Conservation (phyloP, 2,888 invertebrate genomes). For the Scrobipalpa atriplicella region DNA sequence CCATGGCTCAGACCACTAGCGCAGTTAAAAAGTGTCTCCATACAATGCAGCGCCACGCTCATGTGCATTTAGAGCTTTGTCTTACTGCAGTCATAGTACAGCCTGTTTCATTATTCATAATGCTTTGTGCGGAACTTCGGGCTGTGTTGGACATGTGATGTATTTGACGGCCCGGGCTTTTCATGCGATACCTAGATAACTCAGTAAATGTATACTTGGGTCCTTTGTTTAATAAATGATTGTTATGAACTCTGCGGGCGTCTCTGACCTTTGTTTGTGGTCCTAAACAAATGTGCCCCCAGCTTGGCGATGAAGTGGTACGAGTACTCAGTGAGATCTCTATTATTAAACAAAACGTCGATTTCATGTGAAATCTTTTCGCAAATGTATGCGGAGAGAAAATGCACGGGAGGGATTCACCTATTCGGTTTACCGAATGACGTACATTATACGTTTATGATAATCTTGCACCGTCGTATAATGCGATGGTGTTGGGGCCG, state of each 20-base stretch:
- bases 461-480: constrained; percentile 74
- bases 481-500: constrained; percentile 64
- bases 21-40: too few species aligned
- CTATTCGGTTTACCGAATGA: constrained; percentile 45
- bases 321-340: neutral
- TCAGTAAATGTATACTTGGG: neutral
- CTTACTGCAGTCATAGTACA: constrained; percentile 35
- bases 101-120: constrained; percentile 80
- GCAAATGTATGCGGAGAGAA: constrained; percentile 40
- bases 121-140: constrained; percentile 71
- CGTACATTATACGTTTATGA: constrained; percentile 70
- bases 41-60: too few species aligned
- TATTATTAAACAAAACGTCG: neutral
- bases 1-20: too few species aligned
- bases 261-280: constrained; percentile 17
- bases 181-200: constrained; percentile 32
- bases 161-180: constrained; percentile 58
- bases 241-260: neutral
- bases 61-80: too few species aligned
- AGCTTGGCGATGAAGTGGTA: neutral
- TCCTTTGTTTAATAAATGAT: constrained; percentile 20
- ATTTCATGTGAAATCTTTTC: constrained; percentile 7
- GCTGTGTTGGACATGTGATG: constrained; percentile 66
- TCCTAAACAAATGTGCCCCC: constrained; percentile 16
- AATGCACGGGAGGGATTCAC: constrained; percentile 40